Evolutionary conservation across 2,888 invertebrate genomes (phyloP).

Genomic region (Acrocyrtus sp.): DNA sequence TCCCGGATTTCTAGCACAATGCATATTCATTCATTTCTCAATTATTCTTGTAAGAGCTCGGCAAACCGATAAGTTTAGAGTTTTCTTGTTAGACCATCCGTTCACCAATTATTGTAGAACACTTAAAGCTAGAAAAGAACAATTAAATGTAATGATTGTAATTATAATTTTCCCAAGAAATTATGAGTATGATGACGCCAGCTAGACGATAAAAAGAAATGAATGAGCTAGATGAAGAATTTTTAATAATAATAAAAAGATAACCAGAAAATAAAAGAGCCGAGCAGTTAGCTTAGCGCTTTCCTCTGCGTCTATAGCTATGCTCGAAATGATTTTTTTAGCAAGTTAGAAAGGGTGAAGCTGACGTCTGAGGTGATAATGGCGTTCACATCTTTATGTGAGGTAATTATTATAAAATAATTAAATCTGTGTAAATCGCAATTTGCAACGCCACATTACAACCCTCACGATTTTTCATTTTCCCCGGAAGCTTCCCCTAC

Average conservation of each 20-base stretch:
- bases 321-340: too few relatives aligned
- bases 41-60: too few relatives aligned
- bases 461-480: conserved; percentile 22
- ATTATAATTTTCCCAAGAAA: conserved; percentile 8
- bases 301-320: too few relatives aligned
- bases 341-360: not conserved
- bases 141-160: conserved; percentile 18
- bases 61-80: too few relatives aligned
- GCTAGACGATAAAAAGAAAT: not conserved
- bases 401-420: not conserved
- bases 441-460: conserved; percentile 8
- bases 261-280: too few relatives aligned
- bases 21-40: not conserved
- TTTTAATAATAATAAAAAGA: too few relatives aligned
- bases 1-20: not conserved
- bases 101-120: not conserved
- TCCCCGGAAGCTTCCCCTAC: conserved; percentile 27
- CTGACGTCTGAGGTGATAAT: not conserved
- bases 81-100: too few relatives aligned
- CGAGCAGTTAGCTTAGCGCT: too few relatives aligned
- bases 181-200: conserved; percentile 2
- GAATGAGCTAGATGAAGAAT: conserved; percentile 6
- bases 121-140: conserved; percentile 8
- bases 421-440: conserved; percentile 9
- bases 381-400: not conserved